Base-by-base conservation (phyloP, 2,113 vertebrate genomes). In the Strix uralensis region DNA sequence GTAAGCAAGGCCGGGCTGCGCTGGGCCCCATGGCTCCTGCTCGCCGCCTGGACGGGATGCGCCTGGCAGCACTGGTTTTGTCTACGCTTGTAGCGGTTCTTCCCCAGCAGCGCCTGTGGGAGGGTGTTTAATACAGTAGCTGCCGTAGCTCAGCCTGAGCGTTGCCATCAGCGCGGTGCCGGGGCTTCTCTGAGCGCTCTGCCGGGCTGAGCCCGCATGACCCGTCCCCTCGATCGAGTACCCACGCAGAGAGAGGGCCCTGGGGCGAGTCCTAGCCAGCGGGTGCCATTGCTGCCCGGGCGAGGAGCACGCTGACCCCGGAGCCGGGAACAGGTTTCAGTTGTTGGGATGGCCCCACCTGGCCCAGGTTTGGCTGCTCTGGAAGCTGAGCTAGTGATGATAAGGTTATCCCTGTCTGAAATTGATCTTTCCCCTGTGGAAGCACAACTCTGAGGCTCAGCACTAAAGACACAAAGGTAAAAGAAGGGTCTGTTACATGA, bases 401-500 rank as follows among this genome's bases (percentile, higher is more conserved):
- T 81, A 49, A n/a, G 78, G 97, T 98, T 98, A 98, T 98, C 97
- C 97, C 97, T 98, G 97, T 95, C 98, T 94, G 98, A 98, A 92
- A 27, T 16, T 3, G 15, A 13, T 27, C 29, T 74, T 84, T 79
- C 7, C 5, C 9, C 29, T 98, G 98, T 97, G 84, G 98, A 98
- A 92, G 19, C 34, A 2, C n/a, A 25, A 73, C 7, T 63, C 97
- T 98, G 98, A 98, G 89, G 97, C 97, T 97, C 97, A 94, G 90
- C 92, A 1, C 22, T 57, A 15, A 38, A 18, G 10, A 20, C 12
- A 1, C 16, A 17, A 13, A 58, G 12, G 32, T 13, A 2, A 40
- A 71, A 47, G 21, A 18, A 3, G 2, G 2, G 5, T 30, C 20
- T 55, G 34, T 10, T 65, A 15, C 7, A 0, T 11, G 38, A 21